These are phyloP conservation scores for Promerops cafer DNA, from an alignment of 2,113 vertebrate species.

Conservation along the genomic window DNA sequence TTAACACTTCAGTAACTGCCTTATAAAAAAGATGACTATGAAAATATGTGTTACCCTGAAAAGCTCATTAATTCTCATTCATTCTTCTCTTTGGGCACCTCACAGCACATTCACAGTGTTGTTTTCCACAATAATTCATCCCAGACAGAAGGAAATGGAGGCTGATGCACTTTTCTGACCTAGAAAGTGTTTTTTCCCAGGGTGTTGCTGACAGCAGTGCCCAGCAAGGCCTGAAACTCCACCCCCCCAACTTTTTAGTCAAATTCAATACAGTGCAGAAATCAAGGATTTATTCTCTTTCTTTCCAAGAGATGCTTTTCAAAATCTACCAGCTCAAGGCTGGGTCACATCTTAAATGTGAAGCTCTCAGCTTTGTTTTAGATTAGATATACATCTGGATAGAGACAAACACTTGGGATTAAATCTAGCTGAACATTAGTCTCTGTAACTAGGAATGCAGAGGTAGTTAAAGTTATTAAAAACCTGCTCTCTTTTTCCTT, in stretches of 20 bases:
- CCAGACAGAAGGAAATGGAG: background rate
- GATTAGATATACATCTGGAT: background rate
- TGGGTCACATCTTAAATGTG: background rate
- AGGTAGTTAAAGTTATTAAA: background rate
- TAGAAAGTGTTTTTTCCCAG: background rate
- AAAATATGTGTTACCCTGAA: background rate
- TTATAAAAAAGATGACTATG: background rate
- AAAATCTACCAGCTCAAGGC: background rate
- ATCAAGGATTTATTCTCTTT: background rate
- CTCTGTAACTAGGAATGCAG: background rate
- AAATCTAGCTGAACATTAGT: background rate
- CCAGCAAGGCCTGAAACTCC: too few species aligned
- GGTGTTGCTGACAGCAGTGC: background rate
- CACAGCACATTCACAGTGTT: background rate
- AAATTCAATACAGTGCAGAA: background rate
- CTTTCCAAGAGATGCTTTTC: background rate
- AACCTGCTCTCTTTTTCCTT: background rate
- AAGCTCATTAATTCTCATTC: background rate
- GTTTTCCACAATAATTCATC: background rate
- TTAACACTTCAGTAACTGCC: constrained; percentile 29
- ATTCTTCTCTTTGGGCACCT: background rate
- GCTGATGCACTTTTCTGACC: background rate
- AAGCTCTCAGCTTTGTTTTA: background rate
- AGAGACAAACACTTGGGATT: background rate
- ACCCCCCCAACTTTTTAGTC: background rate